Conservation (phyloP, 2,797 vertebrate genomes). For the Alca torda region DNA sequence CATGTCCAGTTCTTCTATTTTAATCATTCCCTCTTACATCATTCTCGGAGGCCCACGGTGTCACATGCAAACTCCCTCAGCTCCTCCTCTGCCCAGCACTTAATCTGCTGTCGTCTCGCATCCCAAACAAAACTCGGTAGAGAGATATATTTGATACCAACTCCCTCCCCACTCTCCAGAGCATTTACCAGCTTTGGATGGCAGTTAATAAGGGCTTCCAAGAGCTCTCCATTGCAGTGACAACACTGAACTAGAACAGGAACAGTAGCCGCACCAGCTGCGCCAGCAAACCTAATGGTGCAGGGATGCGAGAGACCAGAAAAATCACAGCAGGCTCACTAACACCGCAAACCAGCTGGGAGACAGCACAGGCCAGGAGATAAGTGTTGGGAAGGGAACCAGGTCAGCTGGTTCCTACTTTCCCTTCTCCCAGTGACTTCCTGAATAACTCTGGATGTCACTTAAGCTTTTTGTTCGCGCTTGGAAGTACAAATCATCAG, state of each 20-base stretch:
- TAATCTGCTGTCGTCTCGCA: background rate
- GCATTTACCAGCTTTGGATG: background rate
- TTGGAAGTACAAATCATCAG: background rate
- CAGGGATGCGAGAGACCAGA: background rate
- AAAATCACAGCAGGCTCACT: background rate
- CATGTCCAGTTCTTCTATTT: constrained; percentile 70
- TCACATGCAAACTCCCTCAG: constrained; percentile 48
- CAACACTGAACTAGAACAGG: background rate
- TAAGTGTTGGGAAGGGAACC: constrained; percentile 1
- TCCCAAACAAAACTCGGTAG: background rate
- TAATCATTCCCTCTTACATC: constrained; percentile 71
- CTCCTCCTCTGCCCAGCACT: background rate
- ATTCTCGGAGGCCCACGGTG: constrained; percentile 55
- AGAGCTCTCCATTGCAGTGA: background rate
- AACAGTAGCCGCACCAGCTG: background rate
- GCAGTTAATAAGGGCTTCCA: background rate
- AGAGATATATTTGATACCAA: background rate
- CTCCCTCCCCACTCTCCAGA: background rate
- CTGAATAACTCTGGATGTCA: constrained; percentile 11
- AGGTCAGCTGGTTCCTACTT: constrained; percentile 14
- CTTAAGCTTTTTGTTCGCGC: background rate
- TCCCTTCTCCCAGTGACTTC: background rate
- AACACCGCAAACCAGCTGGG: background rate
- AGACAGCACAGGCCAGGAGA: background rate
- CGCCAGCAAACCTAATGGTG: background rate